Evolutionary conservation across 2,888 invertebrate species (phyloP).

Genomic region (Microchrysa polita): DNA sequence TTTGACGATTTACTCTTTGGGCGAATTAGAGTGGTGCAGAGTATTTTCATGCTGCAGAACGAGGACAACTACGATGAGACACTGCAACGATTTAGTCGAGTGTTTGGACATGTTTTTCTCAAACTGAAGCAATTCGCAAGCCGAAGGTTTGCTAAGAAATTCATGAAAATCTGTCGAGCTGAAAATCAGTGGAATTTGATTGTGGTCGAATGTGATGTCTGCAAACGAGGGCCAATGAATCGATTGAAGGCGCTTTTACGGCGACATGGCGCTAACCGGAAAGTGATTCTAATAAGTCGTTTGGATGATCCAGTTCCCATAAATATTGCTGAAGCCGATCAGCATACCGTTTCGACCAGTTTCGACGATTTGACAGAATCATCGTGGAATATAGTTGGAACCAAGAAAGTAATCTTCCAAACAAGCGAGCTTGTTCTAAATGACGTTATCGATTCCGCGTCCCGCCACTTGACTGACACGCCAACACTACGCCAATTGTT

Average conservation of each 20-base stretch:
- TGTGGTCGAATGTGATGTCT: constrained; percentile 3
- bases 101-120: constrained; percentile 27
- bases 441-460: neutral
- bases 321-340: neutral
- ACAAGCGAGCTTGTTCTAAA: neutral
- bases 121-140: neutral
- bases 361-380: neutral
- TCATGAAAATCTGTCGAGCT: neutral
- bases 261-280: neutral
- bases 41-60: neutral
- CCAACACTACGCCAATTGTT: neutral
- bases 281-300: constrained; percentile 14
- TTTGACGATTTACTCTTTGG: constrained; percentile 24
- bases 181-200: constrained; percentile 2
- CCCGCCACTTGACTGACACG: neutral
- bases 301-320: no score
- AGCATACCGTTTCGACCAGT: no score
- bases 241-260: neutral
- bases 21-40: constrained; percentile 11
- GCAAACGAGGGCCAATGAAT: neutral
- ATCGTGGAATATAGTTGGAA: neutral
- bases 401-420: neutral
- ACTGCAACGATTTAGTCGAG: neutral
- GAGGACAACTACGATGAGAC: neutral
- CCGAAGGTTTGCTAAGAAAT: neutral